Evolutionary conservation across 1,140 invertebrate species (phyloP).

Genomic region (Halictus rubicundus): DNA sequence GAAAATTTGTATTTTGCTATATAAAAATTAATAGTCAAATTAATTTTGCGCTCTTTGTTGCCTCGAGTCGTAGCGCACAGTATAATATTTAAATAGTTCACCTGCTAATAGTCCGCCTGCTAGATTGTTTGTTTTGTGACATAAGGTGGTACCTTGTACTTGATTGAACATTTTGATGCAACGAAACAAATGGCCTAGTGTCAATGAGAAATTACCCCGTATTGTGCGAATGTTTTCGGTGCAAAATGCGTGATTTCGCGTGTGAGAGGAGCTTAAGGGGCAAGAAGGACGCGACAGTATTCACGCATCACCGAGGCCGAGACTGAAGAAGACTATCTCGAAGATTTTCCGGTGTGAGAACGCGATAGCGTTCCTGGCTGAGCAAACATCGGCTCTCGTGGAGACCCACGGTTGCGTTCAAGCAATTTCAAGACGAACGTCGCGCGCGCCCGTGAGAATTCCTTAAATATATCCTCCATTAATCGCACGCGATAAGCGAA

Average conservation of each 20-base stretch:
- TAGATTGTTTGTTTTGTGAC: too few species aligned
- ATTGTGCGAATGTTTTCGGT: not conserved
- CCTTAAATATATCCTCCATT: slow-evolving; percentile 15
- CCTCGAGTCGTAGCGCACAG: too few species aligned
- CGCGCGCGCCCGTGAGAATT: slow-evolving; percentile 11
- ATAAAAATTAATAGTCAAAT: too few species aligned
- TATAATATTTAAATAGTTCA: too few species aligned
- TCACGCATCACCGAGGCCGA: slow-evolving; percentile 23
- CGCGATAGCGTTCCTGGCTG: slow-evolving; percentile 56
- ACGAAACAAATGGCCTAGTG: too few species aligned
- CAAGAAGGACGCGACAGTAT: slow-evolving; percentile 10
- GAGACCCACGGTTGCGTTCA: slow-evolving; percentile 41
- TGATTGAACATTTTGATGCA: too few species aligned
- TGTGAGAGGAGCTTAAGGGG: slow-evolving; percentile 26
- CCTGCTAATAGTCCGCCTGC: too few species aligned
- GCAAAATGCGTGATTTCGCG: not conserved
- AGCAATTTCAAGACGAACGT: slow-evolving; percentile 12
- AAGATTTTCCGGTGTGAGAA: slow-evolving; percentile 57
- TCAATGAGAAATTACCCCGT: too few species aligned
- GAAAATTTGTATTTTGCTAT: too few species aligned
- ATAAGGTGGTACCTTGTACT: too few species aligned
- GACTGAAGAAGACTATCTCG: slow-evolving; percentile 55
- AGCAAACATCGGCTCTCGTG: slow-evolving; percentile 53
- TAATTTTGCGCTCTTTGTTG: too few species aligned
- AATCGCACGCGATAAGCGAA: slow-evolving; percentile 14